These are phyloP conservation scores for Noctilio leporinus DNA, from an alignment of 2,113 vertebrate genomes.

Conservation along the genomic window DNA sequence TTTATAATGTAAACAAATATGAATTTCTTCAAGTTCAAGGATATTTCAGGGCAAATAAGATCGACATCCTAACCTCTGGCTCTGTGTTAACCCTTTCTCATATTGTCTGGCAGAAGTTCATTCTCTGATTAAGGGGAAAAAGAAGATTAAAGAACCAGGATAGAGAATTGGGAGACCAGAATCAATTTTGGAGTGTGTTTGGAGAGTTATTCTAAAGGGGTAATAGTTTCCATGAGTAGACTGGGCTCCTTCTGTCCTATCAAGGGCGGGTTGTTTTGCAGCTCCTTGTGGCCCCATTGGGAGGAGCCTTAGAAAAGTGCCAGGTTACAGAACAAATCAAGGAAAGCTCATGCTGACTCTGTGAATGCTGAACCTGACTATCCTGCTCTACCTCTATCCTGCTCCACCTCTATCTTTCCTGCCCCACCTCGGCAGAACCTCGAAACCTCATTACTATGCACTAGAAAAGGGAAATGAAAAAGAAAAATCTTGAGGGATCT, in stretches of 20 bases:
- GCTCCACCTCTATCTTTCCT: background rate
- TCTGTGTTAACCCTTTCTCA: constrained; percentile 71
- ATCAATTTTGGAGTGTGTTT: constrained; percentile 42
- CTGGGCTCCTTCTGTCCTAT: background rate
- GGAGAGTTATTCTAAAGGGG: constrained; percentile 7
- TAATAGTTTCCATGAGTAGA: background rate
- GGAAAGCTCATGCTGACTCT: background rate
- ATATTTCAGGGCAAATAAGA: constrained; percentile 79
- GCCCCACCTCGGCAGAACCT: background rate
- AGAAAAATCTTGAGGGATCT: background rate
- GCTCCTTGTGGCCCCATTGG: background rate
- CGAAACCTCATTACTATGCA: constrained; percentile 57
- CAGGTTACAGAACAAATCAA: background rate
- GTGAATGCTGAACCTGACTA: background rate
- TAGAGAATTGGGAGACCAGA: constrained; percentile 51
- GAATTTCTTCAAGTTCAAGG: constrained; percentile 77
- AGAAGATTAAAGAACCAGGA: constrained; percentile 51
- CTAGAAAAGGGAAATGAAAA: constrained; percentile 21
- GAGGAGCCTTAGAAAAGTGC: background rate
- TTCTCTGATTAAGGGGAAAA: constrained; percentile 34
- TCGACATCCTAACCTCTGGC: constrained; percentile 69
- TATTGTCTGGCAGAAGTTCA: constrained; percentile 50
- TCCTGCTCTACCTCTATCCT: background rate
- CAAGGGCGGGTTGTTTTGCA: background rate
- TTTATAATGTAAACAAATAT: constrained; percentile 84